Evolutionary conservation across 2,797 vertebrate genomes (phyloP).

Genomic region (Prionace glauca): DNA sequence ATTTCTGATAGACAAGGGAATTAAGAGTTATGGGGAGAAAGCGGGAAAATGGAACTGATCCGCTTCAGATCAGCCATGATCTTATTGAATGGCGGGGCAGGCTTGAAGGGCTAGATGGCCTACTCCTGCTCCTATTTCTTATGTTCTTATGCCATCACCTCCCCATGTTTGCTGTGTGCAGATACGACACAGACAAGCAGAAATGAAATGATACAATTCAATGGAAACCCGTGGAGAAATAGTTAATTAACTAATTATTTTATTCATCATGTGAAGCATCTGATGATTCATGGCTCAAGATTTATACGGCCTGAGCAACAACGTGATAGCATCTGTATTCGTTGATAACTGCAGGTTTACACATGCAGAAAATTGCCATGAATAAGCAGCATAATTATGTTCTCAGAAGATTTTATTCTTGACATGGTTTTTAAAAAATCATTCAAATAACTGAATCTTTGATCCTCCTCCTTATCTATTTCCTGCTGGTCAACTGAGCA

Average conservation of each 20-base stretch:
- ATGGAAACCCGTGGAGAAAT: not conserved
- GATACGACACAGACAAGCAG: no score
- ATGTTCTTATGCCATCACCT: no score
- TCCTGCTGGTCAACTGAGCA: not conserved
- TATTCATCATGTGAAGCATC: not conserved
- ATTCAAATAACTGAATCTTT: constrained; percentile 5
- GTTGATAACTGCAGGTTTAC: constrained; percentile 37
- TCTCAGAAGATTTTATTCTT: constrained; percentile 25
- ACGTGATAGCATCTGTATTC: constrained; percentile 22
- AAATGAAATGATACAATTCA: not conserved
- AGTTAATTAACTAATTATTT: not conserved
- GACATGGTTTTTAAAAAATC: not conserved
- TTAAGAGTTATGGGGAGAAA: no score
- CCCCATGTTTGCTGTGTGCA: not conserved
- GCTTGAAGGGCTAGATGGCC: no score
- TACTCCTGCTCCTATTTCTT: no score
- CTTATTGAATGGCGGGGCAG: no score
- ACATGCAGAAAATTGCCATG: constrained; percentile 34
- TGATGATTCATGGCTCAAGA: constrained; percentile 17
- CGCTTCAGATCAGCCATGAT: no score
- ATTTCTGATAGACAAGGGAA: no score
- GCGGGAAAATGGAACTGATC: no score
- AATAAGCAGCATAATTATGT: constrained; percentile 24
- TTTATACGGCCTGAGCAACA: constrained; percentile 18
- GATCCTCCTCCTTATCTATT: not conserved